phyloP scores from a whole-genome alignment of 35 echinoderm and acorn worm genomes.

The Hemicentrotus pulcherrimus region DNA sequence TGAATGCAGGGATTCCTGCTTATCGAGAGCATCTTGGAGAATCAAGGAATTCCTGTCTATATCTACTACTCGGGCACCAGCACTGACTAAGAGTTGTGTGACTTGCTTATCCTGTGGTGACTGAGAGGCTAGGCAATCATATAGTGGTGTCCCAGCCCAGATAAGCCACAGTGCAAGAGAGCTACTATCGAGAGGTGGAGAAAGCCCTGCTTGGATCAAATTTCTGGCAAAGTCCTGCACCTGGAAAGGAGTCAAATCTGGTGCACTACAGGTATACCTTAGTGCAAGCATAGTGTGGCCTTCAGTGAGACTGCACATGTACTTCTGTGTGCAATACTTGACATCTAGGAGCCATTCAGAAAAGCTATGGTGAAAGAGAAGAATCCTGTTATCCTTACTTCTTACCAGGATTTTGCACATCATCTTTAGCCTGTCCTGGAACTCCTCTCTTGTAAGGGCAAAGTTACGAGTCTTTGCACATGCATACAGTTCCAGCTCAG shows the following conservation, averaged over 20 bases:
- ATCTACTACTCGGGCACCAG: conserved; percentile 91
- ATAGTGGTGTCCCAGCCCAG: conserved; percentile 88
- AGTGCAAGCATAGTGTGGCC: conserved; percentile 98
- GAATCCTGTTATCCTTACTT: conserved; percentile 70
- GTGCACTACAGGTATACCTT: conserved; percentile 89
- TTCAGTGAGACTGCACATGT: conserved; percentile 88
- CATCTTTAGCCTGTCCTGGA: conserved; percentile 72
- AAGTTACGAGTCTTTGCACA: conserved; percentile 87
- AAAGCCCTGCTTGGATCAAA: conserved; percentile 82
- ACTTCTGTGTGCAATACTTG: conserved; percentile 97
- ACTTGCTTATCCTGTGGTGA: conserved; percentile 81
- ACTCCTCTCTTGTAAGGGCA: conserved; percentile 77
- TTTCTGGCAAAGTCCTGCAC: conserved; percentile 96
- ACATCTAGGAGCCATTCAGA: conserved; percentile 96
- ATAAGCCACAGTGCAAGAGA: conserved; percentile 92
- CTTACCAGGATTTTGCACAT: conserved; percentile 74
- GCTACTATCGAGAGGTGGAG: conserved; percentile 74
- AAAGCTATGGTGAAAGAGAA: conserved; percentile 96
- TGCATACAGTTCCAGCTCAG: conserved; percentile 84
- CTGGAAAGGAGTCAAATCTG: conserved; percentile 84
- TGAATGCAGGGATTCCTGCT: conserved; percentile 83
- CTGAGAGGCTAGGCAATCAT: conserved; percentile 77
- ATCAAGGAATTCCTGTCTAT: conserved; percentile 86
- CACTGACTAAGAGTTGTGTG: conserved; percentile 78
- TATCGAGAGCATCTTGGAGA: conserved; percentile 89